Conservation (phyloP, 2,113 vertebrate species). For the Upupa epops region DNA sequence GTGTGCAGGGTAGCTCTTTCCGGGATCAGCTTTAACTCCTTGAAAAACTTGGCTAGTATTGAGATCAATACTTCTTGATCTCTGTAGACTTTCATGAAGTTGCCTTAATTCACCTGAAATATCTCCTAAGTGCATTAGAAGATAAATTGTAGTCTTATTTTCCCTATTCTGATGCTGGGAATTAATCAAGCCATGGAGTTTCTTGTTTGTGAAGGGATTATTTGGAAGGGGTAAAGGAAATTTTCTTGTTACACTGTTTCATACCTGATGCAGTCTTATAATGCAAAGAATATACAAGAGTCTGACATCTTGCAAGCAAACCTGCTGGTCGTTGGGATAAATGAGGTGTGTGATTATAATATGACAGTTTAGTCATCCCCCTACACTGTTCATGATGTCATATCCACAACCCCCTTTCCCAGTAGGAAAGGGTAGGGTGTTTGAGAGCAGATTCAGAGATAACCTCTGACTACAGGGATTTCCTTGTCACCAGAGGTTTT, state of each 20-base stretch:
- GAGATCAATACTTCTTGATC: background rate
- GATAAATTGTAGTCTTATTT: background rate
- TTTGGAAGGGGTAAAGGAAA: background rate
- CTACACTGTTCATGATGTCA: too few relatives aligned
- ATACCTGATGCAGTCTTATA: background rate
- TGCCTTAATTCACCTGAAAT: background rate
- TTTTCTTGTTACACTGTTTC: background rate
- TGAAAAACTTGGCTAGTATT: background rate
- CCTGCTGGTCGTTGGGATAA: background rate
- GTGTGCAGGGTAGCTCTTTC: background rate
- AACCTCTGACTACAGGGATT: accelerated
- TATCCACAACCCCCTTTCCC: background rate
- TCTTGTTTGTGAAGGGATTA: background rate
- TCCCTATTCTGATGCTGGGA: too few relatives aligned
- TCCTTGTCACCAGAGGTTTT: background rate
- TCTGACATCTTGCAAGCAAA: background rate
- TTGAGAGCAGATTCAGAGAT: background rate
- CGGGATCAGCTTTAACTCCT: background rate
- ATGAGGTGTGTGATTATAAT: background rate
- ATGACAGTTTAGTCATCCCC: background rate
- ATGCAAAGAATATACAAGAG: background rate
- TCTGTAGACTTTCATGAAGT: background rate
- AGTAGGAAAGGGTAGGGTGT: background rate
- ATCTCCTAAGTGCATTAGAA: background rate
- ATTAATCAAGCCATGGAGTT: background rate